phyloP scores from a whole-genome alignment of 2,888 invertebrate species.

The Epirrita christyi region DNA sequence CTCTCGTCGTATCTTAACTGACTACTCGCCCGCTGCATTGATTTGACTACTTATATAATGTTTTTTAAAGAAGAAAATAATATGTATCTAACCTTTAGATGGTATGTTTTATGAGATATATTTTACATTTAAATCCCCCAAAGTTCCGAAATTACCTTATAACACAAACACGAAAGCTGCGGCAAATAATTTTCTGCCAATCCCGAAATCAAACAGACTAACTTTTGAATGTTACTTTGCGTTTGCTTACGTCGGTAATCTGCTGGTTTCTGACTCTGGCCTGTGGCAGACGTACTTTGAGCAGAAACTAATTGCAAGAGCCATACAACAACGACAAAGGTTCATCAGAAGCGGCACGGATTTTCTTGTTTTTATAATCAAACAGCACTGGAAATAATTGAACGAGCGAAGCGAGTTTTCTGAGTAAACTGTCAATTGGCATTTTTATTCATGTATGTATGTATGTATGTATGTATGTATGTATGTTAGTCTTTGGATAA shows the following conservation, averaged over 20 bases:
- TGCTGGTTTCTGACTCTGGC: slow-evolving; percentile 64
- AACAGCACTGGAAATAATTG: too few relatives aligned
- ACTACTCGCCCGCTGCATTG: too few relatives aligned
- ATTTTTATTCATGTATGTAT: too few relatives aligned
- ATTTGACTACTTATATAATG: too few relatives aligned
- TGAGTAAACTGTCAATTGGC: too few relatives aligned
- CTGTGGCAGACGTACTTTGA: slow-evolving; percentile 80
- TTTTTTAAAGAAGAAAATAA: too few relatives aligned
- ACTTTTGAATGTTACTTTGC: slow-evolving; percentile 47
- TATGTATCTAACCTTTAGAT: too few relatives aligned
- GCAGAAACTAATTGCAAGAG: slow-evolving; percentile 82
- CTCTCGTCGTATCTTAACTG: too few relatives aligned
- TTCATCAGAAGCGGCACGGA: slow-evolving; percentile 34
- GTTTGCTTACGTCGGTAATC: slow-evolving; percentile 45
- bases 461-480: too few relatives aligned
- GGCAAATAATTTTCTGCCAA: slow-evolving; percentile 20
- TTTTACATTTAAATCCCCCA: background rate
- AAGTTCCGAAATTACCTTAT: slow-evolving; percentile 29
- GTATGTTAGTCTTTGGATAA: too few relatives aligned
- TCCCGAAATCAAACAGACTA: slow-evolving; percentile 22
- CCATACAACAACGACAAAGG: slow-evolving; percentile 59
- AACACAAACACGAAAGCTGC: slow-evolving; percentile 20
- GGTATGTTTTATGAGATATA: too few relatives aligned
- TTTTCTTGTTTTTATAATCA: slow-evolving; percentile 1
- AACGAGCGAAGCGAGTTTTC: too few relatives aligned